Conservation (phyloP, 2,113 vertebrate genomes). For the Scopus umbretta region DNA sequence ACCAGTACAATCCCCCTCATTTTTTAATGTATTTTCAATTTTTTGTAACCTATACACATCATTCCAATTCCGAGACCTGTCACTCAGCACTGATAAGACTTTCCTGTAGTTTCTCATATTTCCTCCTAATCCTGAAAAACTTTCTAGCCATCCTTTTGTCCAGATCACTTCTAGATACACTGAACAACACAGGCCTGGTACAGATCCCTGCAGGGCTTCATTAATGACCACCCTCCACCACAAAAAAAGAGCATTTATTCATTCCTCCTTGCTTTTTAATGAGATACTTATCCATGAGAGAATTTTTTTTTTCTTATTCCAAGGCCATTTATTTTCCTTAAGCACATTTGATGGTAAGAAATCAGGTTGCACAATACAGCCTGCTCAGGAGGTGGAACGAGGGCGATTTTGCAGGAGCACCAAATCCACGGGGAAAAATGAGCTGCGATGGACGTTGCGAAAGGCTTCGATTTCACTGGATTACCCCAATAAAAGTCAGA, state of each 20-base stretch:
- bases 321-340: background rate
- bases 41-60: background rate
- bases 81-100: background rate
- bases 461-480: background rate
- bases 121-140: background rate
- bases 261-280: background rate
- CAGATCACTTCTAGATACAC: accelerated
- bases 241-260: background rate
- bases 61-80: background rate
- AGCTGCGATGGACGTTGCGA: too few species aligned
- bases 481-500: background rate
- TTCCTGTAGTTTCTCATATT: background rate
- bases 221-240: background rate
- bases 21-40: background rate
- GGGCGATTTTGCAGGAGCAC: background rate
- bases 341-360: accelerated
- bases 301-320: background rate
- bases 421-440: too few species aligned
- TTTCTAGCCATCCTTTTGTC: background rate
- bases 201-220: accelerated
- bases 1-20: background rate
- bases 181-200: too few species aligned
- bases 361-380: accelerated
- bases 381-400: too few species aligned
- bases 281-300: accelerated